Evolutionary conservation across 2,797 vertebrate species (phyloP).

Genomic region (Sebastes aleutianus): DNA sequence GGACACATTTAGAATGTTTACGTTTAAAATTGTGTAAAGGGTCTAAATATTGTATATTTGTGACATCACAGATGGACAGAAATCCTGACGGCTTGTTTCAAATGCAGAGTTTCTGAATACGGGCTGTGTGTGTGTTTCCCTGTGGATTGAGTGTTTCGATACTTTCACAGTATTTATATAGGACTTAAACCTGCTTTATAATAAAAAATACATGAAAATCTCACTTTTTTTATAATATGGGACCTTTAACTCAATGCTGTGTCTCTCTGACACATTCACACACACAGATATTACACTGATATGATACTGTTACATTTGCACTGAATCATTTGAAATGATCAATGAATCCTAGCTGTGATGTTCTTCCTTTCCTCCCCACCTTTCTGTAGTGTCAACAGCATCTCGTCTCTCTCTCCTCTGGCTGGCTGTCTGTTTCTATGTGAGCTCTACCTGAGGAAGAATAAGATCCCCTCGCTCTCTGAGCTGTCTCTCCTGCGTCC

Average conservation of each 20-base stretch:
- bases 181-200: no score
- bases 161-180: no score
- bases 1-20: no score
- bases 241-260: neutral
- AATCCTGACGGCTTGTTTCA: no score
- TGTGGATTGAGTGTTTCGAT: no score
- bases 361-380: neutral
- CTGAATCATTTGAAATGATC: neutral
- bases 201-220: no score
- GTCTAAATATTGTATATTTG: no score
- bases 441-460: slow-evolving; percentile 93
- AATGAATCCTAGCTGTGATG: neutral
- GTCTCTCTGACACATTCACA: neutral
- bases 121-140: no score
- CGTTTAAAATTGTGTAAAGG: no score
- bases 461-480: slow-evolving; percentile 83
- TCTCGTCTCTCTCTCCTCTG: slow-evolving; percentile 87
- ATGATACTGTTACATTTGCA: neutral
- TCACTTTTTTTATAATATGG: no score
- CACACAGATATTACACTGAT: neutral
- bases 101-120: no score
- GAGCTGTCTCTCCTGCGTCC: slow-evolving; percentile 89
- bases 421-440: slow-evolving; percentile 85
- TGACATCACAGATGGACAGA: no score
- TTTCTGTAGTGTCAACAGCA: slow-evolving; percentile 86